phyloP scores from a whole-genome alignment of 2,797 vertebrate species.

The Danio tinwini region DNA sequence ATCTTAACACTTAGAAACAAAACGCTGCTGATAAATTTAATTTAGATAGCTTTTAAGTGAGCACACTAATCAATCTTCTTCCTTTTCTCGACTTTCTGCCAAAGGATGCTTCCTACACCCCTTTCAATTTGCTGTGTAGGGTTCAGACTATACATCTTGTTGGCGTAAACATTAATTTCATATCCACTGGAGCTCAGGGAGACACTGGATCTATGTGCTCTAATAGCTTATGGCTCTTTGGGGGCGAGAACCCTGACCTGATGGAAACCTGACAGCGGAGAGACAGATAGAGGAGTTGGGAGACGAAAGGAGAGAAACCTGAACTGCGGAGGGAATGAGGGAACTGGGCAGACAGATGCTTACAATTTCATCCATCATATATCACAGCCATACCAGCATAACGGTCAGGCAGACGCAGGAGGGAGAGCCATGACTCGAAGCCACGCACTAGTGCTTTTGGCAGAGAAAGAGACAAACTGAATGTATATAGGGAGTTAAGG shows the following conservation, averaged over 20 bases:
- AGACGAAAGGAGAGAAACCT: conserved; percentile 38
- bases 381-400: conserved; percentile 31
- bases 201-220: conserved; percentile 26
- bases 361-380: conserved; percentile 40
- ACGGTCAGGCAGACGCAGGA: conserved; percentile 14
- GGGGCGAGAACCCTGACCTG: conserved; percentile 39
- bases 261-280: conserved; percentile 39
- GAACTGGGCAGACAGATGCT: conserved; percentile 40
- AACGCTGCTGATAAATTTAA: conserved; percentile 14
- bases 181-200: conserved; percentile 29
- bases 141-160: conserved; percentile 36
- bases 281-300: conserved; percentile 31
- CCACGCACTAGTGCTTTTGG: conserved; percentile 31
- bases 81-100: not conserved
- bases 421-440: not conserved
- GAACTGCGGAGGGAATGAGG: conserved; percentile 31
- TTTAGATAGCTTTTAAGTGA: conserved; percentile 25
- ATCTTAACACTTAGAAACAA: conserved; percentile 3
- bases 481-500: not conserved
- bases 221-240: conserved; percentile 37
- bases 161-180: conserved; percentile 48
- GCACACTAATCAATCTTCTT: conserved; percentile 27
- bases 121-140: conserved; percentile 36
- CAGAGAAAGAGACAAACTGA: not conserved
- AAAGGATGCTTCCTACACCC: conserved; percentile 7